Conservation (phyloP, 1,140 invertebrate species). For the Daktulosphaira vitifoliae region DNA sequence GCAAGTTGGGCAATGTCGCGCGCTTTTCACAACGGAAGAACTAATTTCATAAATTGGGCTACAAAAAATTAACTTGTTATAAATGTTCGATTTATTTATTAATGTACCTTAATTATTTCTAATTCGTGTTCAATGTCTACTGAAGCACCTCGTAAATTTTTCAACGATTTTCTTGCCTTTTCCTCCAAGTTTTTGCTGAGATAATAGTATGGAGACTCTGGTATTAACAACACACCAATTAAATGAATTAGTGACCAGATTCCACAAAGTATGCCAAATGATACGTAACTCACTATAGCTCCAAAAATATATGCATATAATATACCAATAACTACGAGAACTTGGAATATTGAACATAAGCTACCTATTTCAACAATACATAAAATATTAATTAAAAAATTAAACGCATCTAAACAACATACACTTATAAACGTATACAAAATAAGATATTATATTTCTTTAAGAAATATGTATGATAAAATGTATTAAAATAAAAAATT, state of each 20-base stretch:
- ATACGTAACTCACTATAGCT: constrained; percentile 52
- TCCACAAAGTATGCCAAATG: constrained; percentile 57
- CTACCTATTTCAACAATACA: too few species aligned
- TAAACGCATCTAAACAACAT: too few species aligned
- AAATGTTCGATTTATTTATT: too few species aligned
- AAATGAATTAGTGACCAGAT: constrained; percentile 58
- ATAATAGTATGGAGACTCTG: constrained; percentile 71
- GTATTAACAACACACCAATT: constrained; percentile 59
- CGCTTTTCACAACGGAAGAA: too few species aligned
- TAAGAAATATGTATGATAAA: too few species aligned
- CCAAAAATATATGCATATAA: constrained; percentile 66
- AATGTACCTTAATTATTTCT: not conserved
- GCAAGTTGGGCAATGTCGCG: too few species aligned
- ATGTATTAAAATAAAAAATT: too few species aligned
- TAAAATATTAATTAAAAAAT: too few species aligned
- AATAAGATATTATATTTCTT: too few species aligned
- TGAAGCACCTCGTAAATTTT: not conserved
- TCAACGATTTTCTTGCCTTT: not conserved
- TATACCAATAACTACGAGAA: constrained; percentile 72
- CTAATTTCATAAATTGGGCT: too few species aligned
- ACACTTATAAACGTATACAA: too few species aligned
- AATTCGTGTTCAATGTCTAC: not conserved
- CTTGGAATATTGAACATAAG: constrained; percentile 72
- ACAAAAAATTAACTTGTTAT: too few species aligned
- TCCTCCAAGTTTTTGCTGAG: constrained; percentile 45